A percentile compares a stretch with the other conserved stretches of the same genome.
These are phyloP conservation scores for Colletes gigas DNA, from an alignment of 1,140 invertebrate genomes.

Conservation along the genomic window DNA sequence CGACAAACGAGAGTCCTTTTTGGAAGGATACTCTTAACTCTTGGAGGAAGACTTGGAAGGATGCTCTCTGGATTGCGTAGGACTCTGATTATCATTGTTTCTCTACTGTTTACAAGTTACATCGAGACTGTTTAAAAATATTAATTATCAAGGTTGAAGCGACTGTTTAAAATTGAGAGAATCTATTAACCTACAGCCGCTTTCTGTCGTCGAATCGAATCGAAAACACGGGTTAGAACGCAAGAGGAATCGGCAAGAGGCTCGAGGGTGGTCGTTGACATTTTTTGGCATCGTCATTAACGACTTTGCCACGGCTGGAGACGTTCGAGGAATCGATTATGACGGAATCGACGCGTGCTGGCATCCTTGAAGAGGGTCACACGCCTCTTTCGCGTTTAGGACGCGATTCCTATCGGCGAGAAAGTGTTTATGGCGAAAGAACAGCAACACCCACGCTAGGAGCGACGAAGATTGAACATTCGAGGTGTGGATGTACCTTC, in stretches of 20 bases:
- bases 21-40: constrained; percentile 3
- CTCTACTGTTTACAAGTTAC: too few relatives aligned
- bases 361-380: constrained; percentile 56
- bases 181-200: neutral
- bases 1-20: constrained; percentile 38
- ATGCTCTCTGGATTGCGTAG: too few relatives aligned
- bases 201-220: neutral
- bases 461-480: constrained; percentile 35
- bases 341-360: constrained; percentile 64
- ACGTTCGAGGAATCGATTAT: constrained; percentile 68
- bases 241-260: constrained; percentile 25
- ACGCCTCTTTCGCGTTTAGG: constrained; percentile 53
- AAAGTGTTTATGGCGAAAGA: constrained; percentile 53
- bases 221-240: neutral
- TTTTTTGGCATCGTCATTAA: constrained; percentile 62
- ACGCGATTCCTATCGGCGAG: constrained; percentile 45
- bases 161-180: neutral
- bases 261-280: constrained; percentile 34
- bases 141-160: too few relatives aligned
- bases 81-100: too few relatives aligned
- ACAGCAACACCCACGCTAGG: constrained; percentile 41
- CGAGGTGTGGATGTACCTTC: neutral
- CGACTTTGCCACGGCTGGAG: constrained; percentile 34
- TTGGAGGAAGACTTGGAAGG: neutral
- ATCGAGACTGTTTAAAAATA: too few relatives aligned